A percentile compares a stretch with the other conserved stretches of the same genome.
Conservation (phyloP, 2,888 invertebrate species). For the Scaptomyza tumidula region DNA sequence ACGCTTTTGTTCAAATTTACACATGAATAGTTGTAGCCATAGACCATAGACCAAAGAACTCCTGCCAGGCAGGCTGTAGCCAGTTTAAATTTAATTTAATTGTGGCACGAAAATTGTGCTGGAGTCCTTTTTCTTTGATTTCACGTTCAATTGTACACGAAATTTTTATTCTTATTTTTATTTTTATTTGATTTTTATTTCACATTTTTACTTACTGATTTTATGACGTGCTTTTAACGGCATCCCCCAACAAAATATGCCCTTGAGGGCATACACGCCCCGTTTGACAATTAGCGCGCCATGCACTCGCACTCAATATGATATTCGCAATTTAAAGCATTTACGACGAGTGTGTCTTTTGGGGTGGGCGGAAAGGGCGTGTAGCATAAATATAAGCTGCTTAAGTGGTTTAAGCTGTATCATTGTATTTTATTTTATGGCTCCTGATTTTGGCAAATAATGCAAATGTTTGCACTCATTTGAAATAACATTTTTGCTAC, state of each 20-base stretch:
- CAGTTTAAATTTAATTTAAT: conserved; percentile 76
- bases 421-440: conserved; percentile 53
- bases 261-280: not conserved
- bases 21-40: conserved; percentile 74
- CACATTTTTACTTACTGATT: conserved; percentile 60
- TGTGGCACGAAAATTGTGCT: conserved; percentile 56
- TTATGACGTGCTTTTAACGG: conserved; percentile 46
- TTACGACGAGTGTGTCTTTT: conserved; percentile 19
- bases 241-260: conserved; percentile 15
- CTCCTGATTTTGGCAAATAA: conserved; percentile 66
- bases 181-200: conserved; percentile 77
- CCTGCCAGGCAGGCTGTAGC: conserved; percentile 14
- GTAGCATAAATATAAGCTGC: conserved; percentile 31
- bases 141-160: conserved; percentile 72
- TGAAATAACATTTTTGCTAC: conserved; percentile 59
- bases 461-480: conserved; percentile 77
- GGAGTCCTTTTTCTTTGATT: conserved; percentile 55
- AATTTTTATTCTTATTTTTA: conserved; percentile 65
- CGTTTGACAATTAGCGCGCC: conserved; percentile 58
- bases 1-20: conserved; percentile 67
- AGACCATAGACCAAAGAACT: conserved; percentile 6
- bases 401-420: conserved; percentile 44
- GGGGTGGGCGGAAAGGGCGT: not conserved
- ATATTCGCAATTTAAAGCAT: conserved; percentile 35
- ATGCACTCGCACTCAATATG: conserved; percentile 39